Conservation (phyloP, 2,797 vertebrate genomes). For the Macrochelys suwanniensis region DNA sequence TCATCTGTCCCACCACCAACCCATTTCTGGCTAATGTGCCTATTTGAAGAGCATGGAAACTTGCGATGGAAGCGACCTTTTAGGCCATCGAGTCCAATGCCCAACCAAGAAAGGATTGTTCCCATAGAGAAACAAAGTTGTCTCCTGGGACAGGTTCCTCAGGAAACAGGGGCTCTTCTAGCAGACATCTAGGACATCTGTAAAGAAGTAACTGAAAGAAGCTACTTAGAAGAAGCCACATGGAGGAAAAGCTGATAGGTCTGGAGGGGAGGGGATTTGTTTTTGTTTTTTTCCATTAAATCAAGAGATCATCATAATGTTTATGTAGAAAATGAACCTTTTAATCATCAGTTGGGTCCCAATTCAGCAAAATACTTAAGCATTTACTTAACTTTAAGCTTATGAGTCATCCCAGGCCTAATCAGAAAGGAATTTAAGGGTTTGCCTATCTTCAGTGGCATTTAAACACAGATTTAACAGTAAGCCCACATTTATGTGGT, state of each 20-base stretch:
- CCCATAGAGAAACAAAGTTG: neutral
- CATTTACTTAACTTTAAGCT: neutral
- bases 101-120: neutral
- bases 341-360: neutral
- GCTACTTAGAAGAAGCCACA: no score
- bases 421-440: conserved; percentile 29
- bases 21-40: neutral
- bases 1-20: neutral
- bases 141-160: neutral
- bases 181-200: neutral
- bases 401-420: neutral
- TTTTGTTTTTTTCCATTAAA: neutral
- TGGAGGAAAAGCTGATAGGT: no score
- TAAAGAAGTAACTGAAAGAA: no score
- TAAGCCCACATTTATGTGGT: conserved; percentile 17
- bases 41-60: neutral
- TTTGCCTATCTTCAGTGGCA: conserved; percentile 61
- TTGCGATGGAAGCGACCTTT: neutral
- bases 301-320: neutral
- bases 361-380: no score
- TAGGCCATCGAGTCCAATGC: neutral
- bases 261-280: no score
- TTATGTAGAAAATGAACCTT: neutral
- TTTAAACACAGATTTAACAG: conserved; percentile 33
- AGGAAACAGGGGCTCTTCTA: neutral